Percentiles rank a stretch among this genome's conserved stretches.
These are phyloP conservation scores for Cyphomyrus discorhynchus DNA, from an alignment of 2,113 vertebrate genomes.

Conservation along the genomic window DNA sequence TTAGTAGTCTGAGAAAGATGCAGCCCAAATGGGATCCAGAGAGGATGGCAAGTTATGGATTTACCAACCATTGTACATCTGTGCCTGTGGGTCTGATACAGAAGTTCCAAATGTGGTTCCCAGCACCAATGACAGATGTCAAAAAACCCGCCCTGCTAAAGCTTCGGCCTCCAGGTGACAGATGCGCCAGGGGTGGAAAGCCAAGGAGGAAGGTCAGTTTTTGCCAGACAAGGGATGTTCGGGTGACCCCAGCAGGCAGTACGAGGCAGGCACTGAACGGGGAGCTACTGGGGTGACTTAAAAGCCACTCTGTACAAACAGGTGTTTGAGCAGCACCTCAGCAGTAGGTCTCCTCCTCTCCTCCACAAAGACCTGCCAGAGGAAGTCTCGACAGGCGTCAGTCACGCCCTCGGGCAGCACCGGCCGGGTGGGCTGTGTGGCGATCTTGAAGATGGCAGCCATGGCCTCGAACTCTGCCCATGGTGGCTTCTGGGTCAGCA, in stretches of 20 bases:
- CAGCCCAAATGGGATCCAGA: not conserved
- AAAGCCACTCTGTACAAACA: constrained; percentile 72
- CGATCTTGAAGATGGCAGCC: constrained; percentile 88
- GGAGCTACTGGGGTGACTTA: constrained; percentile 45
- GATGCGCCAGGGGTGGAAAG: not conserved
- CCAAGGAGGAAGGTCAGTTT: not conserved
- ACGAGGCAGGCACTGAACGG: constrained; percentile 30
- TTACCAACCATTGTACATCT: not conserved
- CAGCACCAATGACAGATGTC: not conserved
- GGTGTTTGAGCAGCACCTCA: constrained; percentile 72
- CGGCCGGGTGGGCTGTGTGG: constrained; percentile 83
- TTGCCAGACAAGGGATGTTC: not conserved
- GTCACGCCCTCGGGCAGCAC: constrained; percentile 72
- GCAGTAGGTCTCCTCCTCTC: constrained; percentile 82
- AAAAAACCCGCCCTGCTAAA: not conserved
- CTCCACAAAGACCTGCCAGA: constrained; percentile 81
- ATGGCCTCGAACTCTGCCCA: constrained; percentile 89
- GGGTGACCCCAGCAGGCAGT: not conserved
- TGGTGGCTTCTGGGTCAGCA: constrained; percentile 83
- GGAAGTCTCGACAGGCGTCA: constrained; percentile 71
- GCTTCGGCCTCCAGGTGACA: not conserved
- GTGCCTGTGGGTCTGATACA: not conserved
- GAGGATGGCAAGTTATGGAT: not conserved
- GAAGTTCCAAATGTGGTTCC: not conserved
- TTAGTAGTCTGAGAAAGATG: not conserved